Conservation (phyloP, 2,888 invertebrate genomes). For the Falcaria lacertinaria region DNA sequence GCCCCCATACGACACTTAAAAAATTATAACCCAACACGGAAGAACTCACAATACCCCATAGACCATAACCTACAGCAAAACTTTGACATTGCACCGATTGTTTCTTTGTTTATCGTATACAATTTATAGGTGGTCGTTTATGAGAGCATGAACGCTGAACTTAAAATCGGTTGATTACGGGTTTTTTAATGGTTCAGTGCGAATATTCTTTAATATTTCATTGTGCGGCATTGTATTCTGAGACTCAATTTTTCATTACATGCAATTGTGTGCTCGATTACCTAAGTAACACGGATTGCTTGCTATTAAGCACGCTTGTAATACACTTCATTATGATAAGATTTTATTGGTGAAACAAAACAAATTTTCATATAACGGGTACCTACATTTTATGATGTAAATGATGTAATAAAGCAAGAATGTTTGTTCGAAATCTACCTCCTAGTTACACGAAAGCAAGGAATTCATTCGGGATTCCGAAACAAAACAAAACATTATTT, state of each 20-base stretch:
- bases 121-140: constrained; percentile 63
- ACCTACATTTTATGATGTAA: no score
- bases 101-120: constrained; percentile 73
- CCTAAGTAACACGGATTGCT: not conserved
- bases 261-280: not conserved
- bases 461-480: no score
- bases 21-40: constrained; percentile 40
- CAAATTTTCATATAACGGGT: no score
- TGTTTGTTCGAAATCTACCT: no score
- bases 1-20: constrained; percentile 11
- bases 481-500: no score
- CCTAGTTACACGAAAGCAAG: no score
- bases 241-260: not conserved
- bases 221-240: constrained; percentile 43
- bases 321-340: not conserved
- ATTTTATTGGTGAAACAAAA: not conserved
- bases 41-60: constrained; percentile 56
- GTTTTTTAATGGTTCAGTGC: constrained; percentile 64
- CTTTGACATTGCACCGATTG: constrained; percentile 61
- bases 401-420: no score
- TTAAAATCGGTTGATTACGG: constrained; percentile 69
- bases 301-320: not conserved
- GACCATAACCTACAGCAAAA: no score
- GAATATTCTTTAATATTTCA: constrained; percentile 60
- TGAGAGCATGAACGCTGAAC: constrained; percentile 64